Evolutionary conservation across 2,113 vertebrate species (phyloP).

Genomic region (Montifringilla adamsi): DNA sequence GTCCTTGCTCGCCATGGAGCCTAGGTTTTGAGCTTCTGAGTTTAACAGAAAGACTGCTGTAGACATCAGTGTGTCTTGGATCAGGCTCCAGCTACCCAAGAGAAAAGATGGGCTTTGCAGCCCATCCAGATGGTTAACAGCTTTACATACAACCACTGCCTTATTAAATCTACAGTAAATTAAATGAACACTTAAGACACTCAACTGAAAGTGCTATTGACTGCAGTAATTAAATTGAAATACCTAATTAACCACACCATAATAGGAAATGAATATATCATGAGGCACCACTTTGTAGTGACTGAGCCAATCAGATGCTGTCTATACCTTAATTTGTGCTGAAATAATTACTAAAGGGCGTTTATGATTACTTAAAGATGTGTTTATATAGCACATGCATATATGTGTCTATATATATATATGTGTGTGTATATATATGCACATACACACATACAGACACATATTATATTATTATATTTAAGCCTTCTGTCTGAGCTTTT

Average conservation of each 20-base stretch:
- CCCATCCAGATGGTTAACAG: constrained; percentile 61
- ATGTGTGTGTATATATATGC: rapidly evolving
- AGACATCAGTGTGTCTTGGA: constrained; percentile 46
- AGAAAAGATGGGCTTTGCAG: constrained; percentile 49
- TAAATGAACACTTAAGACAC: constrained; percentile 56
- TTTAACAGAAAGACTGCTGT: constrained; percentile 25
- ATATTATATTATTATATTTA: background rate
- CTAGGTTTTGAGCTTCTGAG: background rate
- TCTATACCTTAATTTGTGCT: background rate
- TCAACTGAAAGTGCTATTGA: constrained; percentile 55
- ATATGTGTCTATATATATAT: background rate
- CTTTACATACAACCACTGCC: constrained; percentile 30
- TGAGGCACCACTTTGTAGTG: background rate
- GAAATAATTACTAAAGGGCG: constrained; percentile 1
- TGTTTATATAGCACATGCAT: background rate
- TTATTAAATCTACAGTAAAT: constrained; percentile 64
- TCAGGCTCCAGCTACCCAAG: constrained; percentile 6
- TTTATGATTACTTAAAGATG: constrained; percentile 18
- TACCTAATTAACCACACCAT: constrained; percentile 56
- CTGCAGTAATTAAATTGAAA: constrained; percentile 56
- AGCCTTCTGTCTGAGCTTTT: constrained; percentile 17
- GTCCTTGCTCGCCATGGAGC: background rate
- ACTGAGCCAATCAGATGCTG: background rate
- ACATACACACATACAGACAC: background rate
- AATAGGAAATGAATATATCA: constrained; percentile 46